Base-by-base conservation (phyloP, 2,797 vertebrate species). In the Harpagifer antarcticus region DNA sequence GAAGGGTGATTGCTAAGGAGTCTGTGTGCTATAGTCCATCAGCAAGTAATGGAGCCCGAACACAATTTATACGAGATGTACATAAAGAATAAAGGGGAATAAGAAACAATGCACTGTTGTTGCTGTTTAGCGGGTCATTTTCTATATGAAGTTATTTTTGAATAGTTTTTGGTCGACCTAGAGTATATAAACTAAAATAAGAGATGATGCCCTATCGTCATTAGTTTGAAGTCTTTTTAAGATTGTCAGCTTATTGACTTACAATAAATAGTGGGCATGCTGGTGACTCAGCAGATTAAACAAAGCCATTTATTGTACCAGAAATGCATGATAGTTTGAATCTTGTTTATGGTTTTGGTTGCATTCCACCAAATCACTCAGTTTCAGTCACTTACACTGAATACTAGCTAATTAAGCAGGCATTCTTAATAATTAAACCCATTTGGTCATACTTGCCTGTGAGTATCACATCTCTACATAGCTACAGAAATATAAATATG, bases 1-100 rank as follows among this genome's bases (percentile, higher is more conserved):
- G 72, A 73, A 75, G 49, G 54, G 45, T 67, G 61, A 86, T 27
- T 72, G 65, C 60, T 56, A 68, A 66, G 44, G 16, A 75, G 74
- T 69, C 69, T 64, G 45, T 61, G 55, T 55, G 54, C 37, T 40
- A 10, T 16, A 73, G 58, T 65, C 71, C 54, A 77, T 76, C 47
- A 75, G 17, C 48, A 52, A 76, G 53, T 67, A 57, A 70, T 72
- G 50, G 71, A 71, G 61, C n/a, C 61, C 19, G 49, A 53, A 75
- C 23, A 43, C 37, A 74, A 4, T 60, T 14, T 33, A 47, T 14
- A 44, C 7, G 1, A 48, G 63, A 62, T 20, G 37, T 61, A 60
- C 15, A 57, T n/a, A 10, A 42, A 55, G 14, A 59, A 15, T 23
- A 16, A 6, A 70, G 64, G 43, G 40, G 15, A 45, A 49, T 5